Evolutionary conservation across 2,888 invertebrate genomes (phyloP), one percentile per base, ranked within the genome.

Genomic region (Smittia aterrima): DNA sequence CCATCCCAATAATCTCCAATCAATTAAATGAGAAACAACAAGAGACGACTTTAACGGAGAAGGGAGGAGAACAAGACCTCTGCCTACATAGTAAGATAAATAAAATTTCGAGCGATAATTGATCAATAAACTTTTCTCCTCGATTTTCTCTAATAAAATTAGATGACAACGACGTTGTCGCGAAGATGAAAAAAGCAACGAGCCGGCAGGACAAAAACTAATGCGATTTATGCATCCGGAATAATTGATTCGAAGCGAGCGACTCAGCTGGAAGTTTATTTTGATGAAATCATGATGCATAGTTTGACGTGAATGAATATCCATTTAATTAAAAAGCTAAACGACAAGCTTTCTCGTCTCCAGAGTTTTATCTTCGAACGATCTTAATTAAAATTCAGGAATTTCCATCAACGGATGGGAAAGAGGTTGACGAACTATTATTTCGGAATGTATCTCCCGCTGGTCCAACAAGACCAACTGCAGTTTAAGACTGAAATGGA

Each of bases 1-100:
- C 40, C 72, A 72, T 62, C 27, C 40, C 72, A 62, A 72, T 72
- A 72, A 72, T 72, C 72, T 72, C 54, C 24, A 72, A 62, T 72
- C 72, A 72, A 70, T 70, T 70, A 70, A 54, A 70, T 54, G 53
- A 25, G 27, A 53, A 54, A 54, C 16, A 53, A 70, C 53, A 70
- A 53, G n/a, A 53, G n/a, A n/a, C 32, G 32, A 32, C 32, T 58
- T 3, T 1, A 9, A 18, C 16, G 58, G 9, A 3, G 16, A 16
- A 3, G 47, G 11, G 2, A n/a, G 47, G 47, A n/a, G n/a, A n/a
- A 47, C 11, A n/a, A 6, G 11, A 13, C 24, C 13, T 64, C 11
- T 11, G 24, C 24, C n/a, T 58, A 58, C 4, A 53, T 16, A 16
- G 53, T n/a, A 3, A 32, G 9, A 1, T 7, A 1, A 13, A 62